Percentiles rank a stretch among this genome's conserved stretches.
Conservation (phyloP, 2,113 vertebrate species). For the Cryptotis parvus region DNA sequence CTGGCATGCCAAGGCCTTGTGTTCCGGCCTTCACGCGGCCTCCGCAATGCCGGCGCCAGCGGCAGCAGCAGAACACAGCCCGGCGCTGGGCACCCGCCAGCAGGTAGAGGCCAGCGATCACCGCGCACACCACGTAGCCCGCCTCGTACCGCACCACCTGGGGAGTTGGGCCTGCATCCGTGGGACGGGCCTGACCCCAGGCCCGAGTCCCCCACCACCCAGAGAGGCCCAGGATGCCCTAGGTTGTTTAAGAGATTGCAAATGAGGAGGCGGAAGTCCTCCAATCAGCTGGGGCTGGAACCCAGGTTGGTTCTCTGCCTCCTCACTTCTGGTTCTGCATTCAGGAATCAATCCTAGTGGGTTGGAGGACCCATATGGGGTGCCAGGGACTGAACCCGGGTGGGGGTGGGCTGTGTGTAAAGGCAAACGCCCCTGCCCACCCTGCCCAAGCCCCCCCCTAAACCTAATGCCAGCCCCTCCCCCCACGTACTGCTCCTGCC, state of each 20-base stretch:
- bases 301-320: too few relatives aligned
- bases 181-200: background rate
- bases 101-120: slow-evolving; percentile 86
- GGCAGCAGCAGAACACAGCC: slow-evolving; percentile 87
- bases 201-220: background rate
- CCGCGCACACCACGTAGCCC: slow-evolving; percentile 87
- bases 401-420: too few relatives aligned
- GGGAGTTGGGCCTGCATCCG: fast-evolving
- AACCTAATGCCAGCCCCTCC: background rate
- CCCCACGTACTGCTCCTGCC: background rate
- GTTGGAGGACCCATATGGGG: too few relatives aligned
- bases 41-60: slow-evolving; percentile 77
- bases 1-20: slow-evolving; percentile 80
- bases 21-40: slow-evolving; percentile 83
- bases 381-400: too few relatives aligned
- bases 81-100: slow-evolving; percentile 82
- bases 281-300: too few relatives aligned
- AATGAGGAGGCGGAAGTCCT: too few relatives aligned
- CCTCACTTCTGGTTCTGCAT: too few relatives aligned
- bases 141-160: slow-evolving; percentile 89
- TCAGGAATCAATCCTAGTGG: too few relatives aligned
- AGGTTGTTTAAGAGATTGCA: too few relatives aligned
- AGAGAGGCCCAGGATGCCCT: background rate
- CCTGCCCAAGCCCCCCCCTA: background rate
- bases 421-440: background rate